phyloP scores from a whole-genome alignment of 2,797 vertebrate species.

The Simalia tracyae region DNA sequence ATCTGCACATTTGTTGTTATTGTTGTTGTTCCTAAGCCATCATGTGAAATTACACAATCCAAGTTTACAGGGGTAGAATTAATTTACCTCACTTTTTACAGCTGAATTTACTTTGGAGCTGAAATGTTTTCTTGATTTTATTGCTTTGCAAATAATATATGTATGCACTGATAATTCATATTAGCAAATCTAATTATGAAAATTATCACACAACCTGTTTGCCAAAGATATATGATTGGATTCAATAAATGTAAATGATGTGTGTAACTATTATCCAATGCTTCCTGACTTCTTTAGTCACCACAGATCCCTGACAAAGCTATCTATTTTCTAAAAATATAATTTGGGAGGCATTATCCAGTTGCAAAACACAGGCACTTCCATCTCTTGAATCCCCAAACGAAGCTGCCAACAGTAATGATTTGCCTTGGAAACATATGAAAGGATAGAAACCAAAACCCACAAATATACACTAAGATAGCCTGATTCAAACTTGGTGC shows the following conservation, averaged over 20 bases:
- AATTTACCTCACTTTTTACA: background rate
- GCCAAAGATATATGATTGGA: background rate
- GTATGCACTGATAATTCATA: background rate
- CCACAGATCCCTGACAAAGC: conserved; percentile 52
- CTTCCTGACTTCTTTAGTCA: conserved; percentile 30
- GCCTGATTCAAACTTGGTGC: background rate
- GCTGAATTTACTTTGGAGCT: background rate
- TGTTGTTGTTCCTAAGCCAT: background rate
- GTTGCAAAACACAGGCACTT: conserved; percentile 57
- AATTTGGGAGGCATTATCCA: conserved; percentile 55
- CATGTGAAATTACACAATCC: background rate
- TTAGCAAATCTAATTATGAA: background rate
- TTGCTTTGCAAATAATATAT: background rate
- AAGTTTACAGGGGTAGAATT: background rate
- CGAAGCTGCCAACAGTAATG: conserved; percentile 48
- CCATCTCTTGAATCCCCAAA: conserved; percentile 51
- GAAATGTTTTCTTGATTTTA: background rate
- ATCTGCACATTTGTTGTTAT: background rate
- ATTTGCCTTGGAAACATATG: conserved; percentile 34
- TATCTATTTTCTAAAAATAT: conserved; percentile 57
- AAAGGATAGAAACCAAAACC: conserved; percentile 10
- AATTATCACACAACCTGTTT: background rate
- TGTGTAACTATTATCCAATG: background rate
- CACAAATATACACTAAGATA: background rate
- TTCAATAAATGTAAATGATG: background rate